phyloP scores from a whole-genome alignment of 2,113 vertebrate genomes.

The Plotosus lineatus region DNA sequence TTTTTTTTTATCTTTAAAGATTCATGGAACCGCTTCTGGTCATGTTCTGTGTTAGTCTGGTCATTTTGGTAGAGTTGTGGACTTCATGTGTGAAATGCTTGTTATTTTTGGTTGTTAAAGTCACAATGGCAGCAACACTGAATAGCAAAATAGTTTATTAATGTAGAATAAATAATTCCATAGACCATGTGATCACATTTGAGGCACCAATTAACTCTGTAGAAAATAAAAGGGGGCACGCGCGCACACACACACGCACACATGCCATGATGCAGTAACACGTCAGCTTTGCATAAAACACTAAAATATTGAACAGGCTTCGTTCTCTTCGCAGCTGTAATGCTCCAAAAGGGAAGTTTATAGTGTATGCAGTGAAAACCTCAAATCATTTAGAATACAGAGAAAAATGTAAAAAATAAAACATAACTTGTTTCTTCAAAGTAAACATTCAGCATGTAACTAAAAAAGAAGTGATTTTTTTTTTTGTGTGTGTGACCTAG shows the following conservation, averaged over 20 bases:
- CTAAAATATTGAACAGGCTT: conserved; percentile 27
- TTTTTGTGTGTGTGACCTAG: neutral
- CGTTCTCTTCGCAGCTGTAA: conserved; percentile 9
- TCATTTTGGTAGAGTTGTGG: too few species aligned
- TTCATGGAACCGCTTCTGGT: too few species aligned
- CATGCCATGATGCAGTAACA: conserved; percentile 47
- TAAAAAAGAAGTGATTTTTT: neutral
- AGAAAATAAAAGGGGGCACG: conserved; percentile 27
- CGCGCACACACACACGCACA: conserved; percentile 40
- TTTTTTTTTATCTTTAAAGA: too few species aligned
- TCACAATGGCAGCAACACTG: too few species aligned
- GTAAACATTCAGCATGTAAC: conserved; percentile 7
- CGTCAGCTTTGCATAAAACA: conserved; percentile 44
- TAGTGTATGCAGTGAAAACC: too few species aligned
- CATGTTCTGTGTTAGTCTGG: too few species aligned
- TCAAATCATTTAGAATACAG: too few species aligned
- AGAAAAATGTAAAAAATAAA: too few species aligned
- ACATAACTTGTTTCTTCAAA: too few species aligned
- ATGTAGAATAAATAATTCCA: conserved; percentile 47
- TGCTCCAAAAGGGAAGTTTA: conserved; percentile 20
- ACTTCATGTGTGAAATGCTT: too few species aligned
- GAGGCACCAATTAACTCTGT: conserved; percentile 46
- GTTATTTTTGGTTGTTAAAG: too few species aligned
- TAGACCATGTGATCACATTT: conserved; percentile 42
- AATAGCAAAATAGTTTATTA: conserved; percentile 56